Conservation (phyloP, 2,797 vertebrate genomes). For the Denticeps clupeoides region DNA sequence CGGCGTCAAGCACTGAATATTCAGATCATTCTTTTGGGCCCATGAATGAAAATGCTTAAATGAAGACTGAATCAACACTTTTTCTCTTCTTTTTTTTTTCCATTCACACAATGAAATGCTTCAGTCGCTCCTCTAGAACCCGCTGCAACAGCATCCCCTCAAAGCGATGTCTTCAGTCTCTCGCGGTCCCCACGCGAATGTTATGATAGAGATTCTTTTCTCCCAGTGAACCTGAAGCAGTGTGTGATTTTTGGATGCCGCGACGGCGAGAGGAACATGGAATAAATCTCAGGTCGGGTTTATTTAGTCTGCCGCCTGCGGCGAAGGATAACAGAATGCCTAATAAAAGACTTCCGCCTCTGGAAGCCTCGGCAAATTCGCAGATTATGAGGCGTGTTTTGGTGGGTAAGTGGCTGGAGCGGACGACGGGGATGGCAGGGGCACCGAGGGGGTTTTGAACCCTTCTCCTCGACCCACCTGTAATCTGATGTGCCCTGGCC, state of each 20-base stretch:
- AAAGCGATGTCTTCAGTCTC: constrained; percentile 19
- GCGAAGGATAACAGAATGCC: constrained; percentile 61
- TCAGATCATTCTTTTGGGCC: constrained; percentile 50
- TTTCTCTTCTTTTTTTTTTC: constrained; percentile 26
- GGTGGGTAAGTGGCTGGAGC: too few species aligned
- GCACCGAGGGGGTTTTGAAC: too few species aligned
- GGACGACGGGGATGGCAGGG: too few species aligned
- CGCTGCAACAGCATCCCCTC: constrained; percentile 27
- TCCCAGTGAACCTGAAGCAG: constrained; percentile 57
- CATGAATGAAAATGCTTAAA: constrained; percentile 61
- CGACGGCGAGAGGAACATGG: constrained; percentile 40
- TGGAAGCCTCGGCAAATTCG: constrained; percentile 51
- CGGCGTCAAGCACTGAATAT: constrained; percentile 38
- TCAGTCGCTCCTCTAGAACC: constrained; percentile 39
- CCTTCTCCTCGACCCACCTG: too few species aligned
- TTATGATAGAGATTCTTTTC: constrained; percentile 79
- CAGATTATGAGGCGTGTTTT: constrained; percentile 49
- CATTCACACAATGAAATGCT: constrained; percentile 60
- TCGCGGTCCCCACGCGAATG: constrained; percentile 40
- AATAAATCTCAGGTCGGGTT: constrained; percentile 59
- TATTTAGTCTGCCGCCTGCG: constrained; percentile 66
- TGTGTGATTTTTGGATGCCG: constrained; percentile 72
- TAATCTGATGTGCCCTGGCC: too few species aligned
- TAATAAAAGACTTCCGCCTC: constrained; percentile 71
- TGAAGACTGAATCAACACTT: constrained; percentile 69